Conservation (phyloP, 2,797 vertebrate genomes). For the Paramormyrops hopkinsi region DNA sequence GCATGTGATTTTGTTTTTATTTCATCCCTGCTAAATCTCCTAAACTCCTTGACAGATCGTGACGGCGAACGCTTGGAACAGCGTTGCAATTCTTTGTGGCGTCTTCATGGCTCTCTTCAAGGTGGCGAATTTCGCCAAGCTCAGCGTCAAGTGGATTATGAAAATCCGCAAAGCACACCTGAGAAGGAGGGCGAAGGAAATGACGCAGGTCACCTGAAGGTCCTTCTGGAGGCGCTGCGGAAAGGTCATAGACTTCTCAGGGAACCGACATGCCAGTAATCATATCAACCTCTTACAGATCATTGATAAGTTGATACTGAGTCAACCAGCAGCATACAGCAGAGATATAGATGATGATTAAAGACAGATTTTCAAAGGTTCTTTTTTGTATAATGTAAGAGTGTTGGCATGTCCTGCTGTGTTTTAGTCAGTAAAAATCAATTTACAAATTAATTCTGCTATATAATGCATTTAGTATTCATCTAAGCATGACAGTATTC, state of each 20-base stretch:
- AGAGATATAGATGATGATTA: background rate
- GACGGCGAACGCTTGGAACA: constrained; percentile 93
- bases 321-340: background rate
- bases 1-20: background rate
- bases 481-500: background rate
- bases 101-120: constrained; percentile 96
- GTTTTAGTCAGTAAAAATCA: background rate
- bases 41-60: constrained; percentile 68
- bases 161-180: constrained; percentile 81
- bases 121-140: constrained; percentile 89
- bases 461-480: background rate
- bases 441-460: background rate
- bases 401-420: background rate
- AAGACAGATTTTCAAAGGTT: background rate
- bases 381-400: background rate
- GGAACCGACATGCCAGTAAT: background rate
- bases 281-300: background rate
- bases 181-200: constrained; percentile 67
- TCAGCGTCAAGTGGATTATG: constrained; percentile 89
- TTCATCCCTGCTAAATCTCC: background rate
- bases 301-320: background rate
- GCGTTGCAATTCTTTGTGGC: constrained; percentile 85
- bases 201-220: constrained; percentile 73
- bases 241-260: background rate
- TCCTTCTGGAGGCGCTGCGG: background rate